Base-by-base conservation (phyloP, 2,113 vertebrate species). In the Corythornis cristatus region DNA sequence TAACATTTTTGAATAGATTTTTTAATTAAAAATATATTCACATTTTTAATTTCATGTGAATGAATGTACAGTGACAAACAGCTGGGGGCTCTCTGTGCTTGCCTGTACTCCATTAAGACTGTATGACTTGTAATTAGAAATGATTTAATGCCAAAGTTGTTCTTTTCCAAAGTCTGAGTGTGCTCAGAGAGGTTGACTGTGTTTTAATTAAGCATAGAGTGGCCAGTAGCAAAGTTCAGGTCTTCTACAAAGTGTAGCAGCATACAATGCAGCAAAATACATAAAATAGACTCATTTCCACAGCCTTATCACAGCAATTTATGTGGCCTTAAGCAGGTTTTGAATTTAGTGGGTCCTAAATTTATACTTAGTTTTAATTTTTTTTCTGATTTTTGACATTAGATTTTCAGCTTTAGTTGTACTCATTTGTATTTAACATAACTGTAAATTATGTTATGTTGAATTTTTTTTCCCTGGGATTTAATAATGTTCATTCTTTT, bases 21-120 rank as follows among this genome's bases (percentile, higher is more conserved):
- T 91, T 92, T 61, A 90, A 81, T 94, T 94, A 68, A 82, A 90
- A 93, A 42, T 82, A 58, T 48, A 72, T 90, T 89, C 28, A 50
- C 26, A 17, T 33, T 68, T 40, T 89, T 90, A 84, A 83, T 84
- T 92, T 75, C 66, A 73, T 31, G 76, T 76, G 19, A 89, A 58
- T 65, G 16, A 50, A 53, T 73, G 9, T 50, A 35, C 17, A 25
- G 31, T 76, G 77, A 79, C 25, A 84, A 62, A 58, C 23, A 92
- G 45, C 8, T 72, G 71, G 13, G 25, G 50, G 50, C 4, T 11
- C 72, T 91, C 54, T 92, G 74, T 31, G 61, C 33, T 84, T 93
- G 61, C 15, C 26, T 72, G 6, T 76, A 68, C 37, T 86, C 42
- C 31, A 46, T 75, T 84, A 90, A 73, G 50, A 66, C 62, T 43